Base-by-base conservation (phyloP, 2,797 vertebrate species). In the Premnoplex brunnescens region DNA sequence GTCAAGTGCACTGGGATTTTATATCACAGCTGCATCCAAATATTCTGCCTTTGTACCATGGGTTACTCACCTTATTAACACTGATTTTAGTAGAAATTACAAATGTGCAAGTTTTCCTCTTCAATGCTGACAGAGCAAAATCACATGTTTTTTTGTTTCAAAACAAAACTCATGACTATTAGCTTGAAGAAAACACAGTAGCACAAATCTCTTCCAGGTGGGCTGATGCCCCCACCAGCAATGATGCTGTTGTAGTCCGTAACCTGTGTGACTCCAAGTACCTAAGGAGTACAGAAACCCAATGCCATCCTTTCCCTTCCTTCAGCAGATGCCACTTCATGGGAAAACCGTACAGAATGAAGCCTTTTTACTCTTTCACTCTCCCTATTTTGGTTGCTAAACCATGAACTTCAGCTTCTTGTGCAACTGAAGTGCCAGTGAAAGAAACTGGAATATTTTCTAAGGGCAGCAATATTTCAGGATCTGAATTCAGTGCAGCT, bases 181-280 rank as follows among this genome's bases (percentile, higher is more conserved):
- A 55, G 6, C 46, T 46, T 24, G 27, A 55, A 41, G 48, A 72
- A 92, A 84, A 72, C 23, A 74, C 9, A 68, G 3, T 27, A 72
- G 52, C 13, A 55, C 21, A 55, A 30, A n/a, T 75, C 48, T 79
- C 8, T 24, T 51, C 19, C 0, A 0, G 36, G 52, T 43, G 54
- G 56, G 52, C 19, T 67, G 48, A 77, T 49, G 55, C 4, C 17
- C 2, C 2, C 23, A 43, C 11, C 56, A 87, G 49, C 54, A 85
- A 20, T 0, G 3, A 2, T 24, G 36, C 15, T 59, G 39, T 1
- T 64, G 24, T 19, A 63, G 66, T 9, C 46, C 21, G 36, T 28
- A 28, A 60, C 26, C 32, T 62, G 46, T 0, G 2, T 10, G 26
- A 73, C 6, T 39, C 7, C 60, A 32, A 56, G 30, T 20, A 44